Percentiles rank a stretch among this genome's conserved stretches.
phyloP scores from a whole-genome alignment of 1,140 invertebrate species.

The Hormaphis cornu region DNA sequence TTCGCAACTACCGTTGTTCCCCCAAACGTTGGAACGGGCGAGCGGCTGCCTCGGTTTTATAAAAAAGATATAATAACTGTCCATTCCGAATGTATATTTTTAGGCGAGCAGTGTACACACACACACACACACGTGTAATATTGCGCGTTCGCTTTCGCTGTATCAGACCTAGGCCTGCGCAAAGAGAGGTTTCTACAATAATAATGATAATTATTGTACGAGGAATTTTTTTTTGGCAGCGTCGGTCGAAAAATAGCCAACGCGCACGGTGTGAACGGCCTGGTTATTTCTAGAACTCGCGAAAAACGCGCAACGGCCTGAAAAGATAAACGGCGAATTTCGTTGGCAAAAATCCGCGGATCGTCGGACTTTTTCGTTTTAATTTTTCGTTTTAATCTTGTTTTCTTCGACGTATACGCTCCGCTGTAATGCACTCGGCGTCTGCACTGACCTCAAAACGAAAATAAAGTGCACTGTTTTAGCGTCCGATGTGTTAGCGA shows the following conservation, averaged over 20 bases:
- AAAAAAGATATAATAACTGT: no score
- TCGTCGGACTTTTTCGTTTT: background rate
- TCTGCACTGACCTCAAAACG: constrained; percentile 11
- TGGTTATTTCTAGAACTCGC: constrained; percentile 29
- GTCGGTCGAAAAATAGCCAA: background rate
- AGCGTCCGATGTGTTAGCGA: background rate
- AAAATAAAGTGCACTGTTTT: constrained; percentile 20
- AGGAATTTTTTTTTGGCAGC: constrained; percentile 17
- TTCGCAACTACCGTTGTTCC: no score
- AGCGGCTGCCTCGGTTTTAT: no score
- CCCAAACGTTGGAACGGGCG: no score
- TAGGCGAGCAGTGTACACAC: no score
- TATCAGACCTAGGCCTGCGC: constrained; percentile 18
- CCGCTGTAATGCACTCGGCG: background rate
- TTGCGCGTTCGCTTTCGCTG: constrained; percentile 23
- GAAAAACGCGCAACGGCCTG: constrained; percentile 21
- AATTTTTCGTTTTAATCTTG: background rate
- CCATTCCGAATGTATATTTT: no score
- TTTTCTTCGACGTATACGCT: no score
- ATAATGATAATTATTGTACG: constrained; percentile 4
- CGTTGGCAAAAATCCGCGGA: constrained; percentile 11
- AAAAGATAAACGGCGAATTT: constrained; percentile 28
- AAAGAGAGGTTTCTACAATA: background rate
- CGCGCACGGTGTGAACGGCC: constrained; percentile 11
- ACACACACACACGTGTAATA: no score